Evolutionary conservation across 2,113 vertebrate genomes (phyloP), one percentile per base, ranked within the genome.

Genomic region (Hippocampus guttulatus): DNA sequence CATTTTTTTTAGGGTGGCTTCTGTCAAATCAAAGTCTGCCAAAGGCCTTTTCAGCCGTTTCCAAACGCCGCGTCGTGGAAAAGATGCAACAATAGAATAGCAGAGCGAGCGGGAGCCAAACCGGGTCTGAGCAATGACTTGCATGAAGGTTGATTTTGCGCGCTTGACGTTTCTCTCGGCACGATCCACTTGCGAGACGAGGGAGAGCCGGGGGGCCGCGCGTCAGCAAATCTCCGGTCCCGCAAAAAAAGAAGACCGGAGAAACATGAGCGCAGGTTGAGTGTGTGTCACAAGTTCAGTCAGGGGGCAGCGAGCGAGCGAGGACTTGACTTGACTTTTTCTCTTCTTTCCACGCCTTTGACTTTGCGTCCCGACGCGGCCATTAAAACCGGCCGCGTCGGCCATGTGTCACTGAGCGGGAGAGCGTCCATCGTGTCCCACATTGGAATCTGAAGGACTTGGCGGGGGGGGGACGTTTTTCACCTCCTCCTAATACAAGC

Each of bases 1-100:
- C 81, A 91, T 89, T 78, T 90, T 89, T 91, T 84, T 90, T 92
- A 49, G n/a, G 71, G 76, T 55, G 77, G 69, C 76, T 57, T 79
- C 78, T 68, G 72, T 60, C 52, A 80, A 81, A 80, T 52, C 23
- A 69, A 73, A 64, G 76, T 64, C 70, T 74, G 74, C 58, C 47
- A 70, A 77, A 76, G 74, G 45, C 80, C 72, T 67, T 52, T 72
- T 74, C 61, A 49, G 14, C 63, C 55, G 47, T 72, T 64, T 30
- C 43, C 40, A 33, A 71, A 75, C 0, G 62, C 70, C 27, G 45
- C 0, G 8, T 45, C 69, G 49, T 27, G 14, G 27, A 54, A 74
- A 77, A 67, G 71, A 73, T 58, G 67, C 79, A 63, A 69, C 33
- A 67, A 79, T 76, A 49, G 64, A 45, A n/a, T 30, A 38, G 25